Conservation (phyloP, 2,888 invertebrate genomes). For the Agriotes lineatus region DNA sequence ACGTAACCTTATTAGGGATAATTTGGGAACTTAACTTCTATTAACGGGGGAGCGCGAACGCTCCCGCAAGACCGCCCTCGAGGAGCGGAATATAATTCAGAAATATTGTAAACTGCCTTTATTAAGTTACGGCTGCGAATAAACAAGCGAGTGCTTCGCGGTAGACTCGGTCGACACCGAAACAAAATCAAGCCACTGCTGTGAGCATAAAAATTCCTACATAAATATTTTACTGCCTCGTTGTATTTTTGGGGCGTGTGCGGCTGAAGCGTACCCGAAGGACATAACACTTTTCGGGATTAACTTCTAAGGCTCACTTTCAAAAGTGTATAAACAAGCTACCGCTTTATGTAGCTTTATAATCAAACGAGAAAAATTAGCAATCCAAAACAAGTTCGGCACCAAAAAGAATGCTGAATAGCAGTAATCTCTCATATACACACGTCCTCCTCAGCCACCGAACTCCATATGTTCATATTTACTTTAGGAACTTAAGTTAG, state of each 20-base stretch:
- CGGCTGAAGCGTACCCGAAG: not conserved
- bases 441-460: too few species aligned
- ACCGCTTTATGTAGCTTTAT: too few species aligned
- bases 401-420: too few species aligned
- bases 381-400: too few species aligned
- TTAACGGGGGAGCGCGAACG: conserved; percentile 41
- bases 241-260: conserved; percentile 15
- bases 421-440: too few species aligned
- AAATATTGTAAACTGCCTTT: conserved; percentile 43
- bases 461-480: too few species aligned
- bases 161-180: conserved; percentile 35
- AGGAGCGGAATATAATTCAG: conserved; percentile 42
- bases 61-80: conserved; percentile 39
- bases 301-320: too few species aligned
- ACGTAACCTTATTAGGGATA: conserved; percentile 44
- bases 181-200: conserved; percentile 41
- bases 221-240: conserved; percentile 40
- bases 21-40: conserved; percentile 45
- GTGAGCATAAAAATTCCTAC: conserved; percentile 38
- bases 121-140: conserved; percentile 43
- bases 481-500: too few species aligned
- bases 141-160: conserved; percentile 40
- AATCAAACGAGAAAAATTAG: too few species aligned
- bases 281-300: too few species aligned
- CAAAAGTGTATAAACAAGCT: too few species aligned